phyloP scores from a whole-genome alignment of 2,113 vertebrate species.

The Phaethornis superciliosus region DNA sequence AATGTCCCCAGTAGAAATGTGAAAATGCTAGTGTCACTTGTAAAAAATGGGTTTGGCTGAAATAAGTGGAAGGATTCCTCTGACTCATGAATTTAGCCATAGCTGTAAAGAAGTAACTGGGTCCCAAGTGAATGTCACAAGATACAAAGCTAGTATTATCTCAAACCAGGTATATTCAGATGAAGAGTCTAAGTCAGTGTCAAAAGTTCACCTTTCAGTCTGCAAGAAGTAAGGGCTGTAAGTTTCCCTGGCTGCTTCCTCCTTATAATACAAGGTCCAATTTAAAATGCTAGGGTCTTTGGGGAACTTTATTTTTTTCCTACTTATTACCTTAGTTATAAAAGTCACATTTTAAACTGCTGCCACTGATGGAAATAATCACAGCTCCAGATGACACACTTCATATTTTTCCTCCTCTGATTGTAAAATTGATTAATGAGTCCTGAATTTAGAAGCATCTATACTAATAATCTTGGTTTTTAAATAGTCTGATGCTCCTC shows the following conservation, averaged over 20 bases:
- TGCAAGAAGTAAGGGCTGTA: not conserved
- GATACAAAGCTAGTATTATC: not conserved
- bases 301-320: not conserved
- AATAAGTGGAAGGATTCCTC: not conserved
- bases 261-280: not conserved
- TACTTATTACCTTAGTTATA: not conserved
- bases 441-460: constrained; percentile 25
- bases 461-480: not conserved
- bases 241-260: not conserved
- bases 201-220: constrained; percentile 17
- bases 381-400: not conserved
- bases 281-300: not conserved
- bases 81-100: not conserved
- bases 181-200: not conserved
- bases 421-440: constrained; percentile 55
- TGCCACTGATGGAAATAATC: constrained; percentile 11
- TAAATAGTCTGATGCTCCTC: not conserved
- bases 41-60: not conserved
- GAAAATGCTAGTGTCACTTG: not conserved
- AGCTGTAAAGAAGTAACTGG: not conserved
- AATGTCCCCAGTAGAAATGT: not conserved
- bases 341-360: constrained; percentile 22
- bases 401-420: constrained; percentile 45
- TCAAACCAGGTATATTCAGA: not conserved
- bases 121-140: not conserved